A percentile compares a stretch with the other conserved stretches of the same genome.
Conservation (phyloP, 2,797 vertebrate genomes). For the Takifugu ocellatus region DNA sequence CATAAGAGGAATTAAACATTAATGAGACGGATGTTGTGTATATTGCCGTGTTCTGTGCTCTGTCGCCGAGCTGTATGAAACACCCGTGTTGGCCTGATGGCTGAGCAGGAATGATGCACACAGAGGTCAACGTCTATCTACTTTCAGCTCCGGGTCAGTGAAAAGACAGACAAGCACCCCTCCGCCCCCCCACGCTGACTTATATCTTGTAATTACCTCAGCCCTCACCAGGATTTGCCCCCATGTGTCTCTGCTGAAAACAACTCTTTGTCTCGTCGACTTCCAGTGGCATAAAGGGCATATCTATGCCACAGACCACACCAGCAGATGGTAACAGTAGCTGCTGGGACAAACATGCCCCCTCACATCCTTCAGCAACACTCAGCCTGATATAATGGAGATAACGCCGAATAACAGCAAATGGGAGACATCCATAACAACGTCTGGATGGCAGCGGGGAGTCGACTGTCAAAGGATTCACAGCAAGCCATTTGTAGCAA, state of each 20-base stretch:
- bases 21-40: too few species aligned
- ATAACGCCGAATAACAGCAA: background rate
- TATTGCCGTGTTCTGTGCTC: too few species aligned
- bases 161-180: background rate
- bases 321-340: slow-evolving; percentile 12
- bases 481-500: background rate
- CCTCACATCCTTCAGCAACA: background rate
- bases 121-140: background rate
- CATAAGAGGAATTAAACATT: too few species aligned
- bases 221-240: slow-evolving; percentile 4
- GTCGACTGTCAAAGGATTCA: too few species aligned
- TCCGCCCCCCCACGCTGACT: slow-evolving; percentile 12
- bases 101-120: slow-evolving; percentile 6
- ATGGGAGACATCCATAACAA: background rate
- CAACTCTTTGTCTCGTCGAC: slow-evolving; percentile 23
- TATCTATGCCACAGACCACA: slow-evolving; percentile 11
- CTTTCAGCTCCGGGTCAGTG: slow-evolving; percentile 19
- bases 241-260: slow-evolving; percentile 20
- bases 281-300: slow-evolving; percentile 19
- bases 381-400: slow-evolving; percentile 4
- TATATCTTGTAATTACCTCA: slow-evolving; percentile 23
- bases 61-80: too few species aligned
- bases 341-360: slow-evolving; percentile 15
- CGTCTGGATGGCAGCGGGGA: too few species aligned
- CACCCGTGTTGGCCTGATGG: too few species aligned